phyloP scores from a whole-genome alignment of 1,140 invertebrate species.

The Nephila pilipes region DNA sequence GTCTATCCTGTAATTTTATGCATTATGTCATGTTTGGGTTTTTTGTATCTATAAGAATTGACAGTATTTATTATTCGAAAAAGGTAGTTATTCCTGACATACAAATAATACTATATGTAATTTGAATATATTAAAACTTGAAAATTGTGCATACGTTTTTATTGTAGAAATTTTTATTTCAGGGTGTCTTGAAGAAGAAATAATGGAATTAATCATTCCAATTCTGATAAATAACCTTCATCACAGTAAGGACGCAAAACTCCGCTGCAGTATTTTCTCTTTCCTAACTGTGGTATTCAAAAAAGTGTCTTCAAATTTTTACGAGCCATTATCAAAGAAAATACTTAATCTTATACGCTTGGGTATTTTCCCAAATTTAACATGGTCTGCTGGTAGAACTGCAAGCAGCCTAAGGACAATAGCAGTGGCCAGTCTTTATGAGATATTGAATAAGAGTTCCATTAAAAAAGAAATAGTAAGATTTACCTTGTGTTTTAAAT shows the following conservation, averaged over 20 bases:
- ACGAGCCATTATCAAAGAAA: conserved; percentile 5
- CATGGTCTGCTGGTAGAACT: conserved; percentile 91
- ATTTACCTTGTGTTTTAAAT: background rate
- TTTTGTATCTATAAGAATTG: too few species aligned
- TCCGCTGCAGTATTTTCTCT: conserved; percentile 22
- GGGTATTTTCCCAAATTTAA: conserved; percentile 86
- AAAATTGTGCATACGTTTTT: background rate
- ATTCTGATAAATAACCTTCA: conserved; percentile 50
- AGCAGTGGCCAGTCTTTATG: conserved; percentile 83
- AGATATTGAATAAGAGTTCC: conserved; percentile 37
- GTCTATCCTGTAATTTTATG: too few species aligned
- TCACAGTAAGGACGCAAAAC: conserved; percentile 52
- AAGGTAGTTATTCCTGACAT: too few species aligned
- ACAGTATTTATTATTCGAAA: too few species aligned
- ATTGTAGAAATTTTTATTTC: background rate
- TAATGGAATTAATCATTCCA: conserved; percentile 35
- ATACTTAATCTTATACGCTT: conserved; percentile 6
- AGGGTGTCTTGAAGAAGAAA: conserved; percentile 39
- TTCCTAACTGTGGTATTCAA: background rate
- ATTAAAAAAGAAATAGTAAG: conserved; percentile 58
- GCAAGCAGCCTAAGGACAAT: conserved; percentile 90
- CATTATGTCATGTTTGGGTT: too few species aligned
- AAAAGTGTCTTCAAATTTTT: conserved; percentile 11
- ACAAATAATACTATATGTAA: too few species aligned
- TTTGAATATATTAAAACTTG: too few species aligned